Evolutionary conservation across 2,888 invertebrate species (phyloP), one percentile per base, ranked within the genome.

Genomic region (Yponomeuta evonymella): DNA sequence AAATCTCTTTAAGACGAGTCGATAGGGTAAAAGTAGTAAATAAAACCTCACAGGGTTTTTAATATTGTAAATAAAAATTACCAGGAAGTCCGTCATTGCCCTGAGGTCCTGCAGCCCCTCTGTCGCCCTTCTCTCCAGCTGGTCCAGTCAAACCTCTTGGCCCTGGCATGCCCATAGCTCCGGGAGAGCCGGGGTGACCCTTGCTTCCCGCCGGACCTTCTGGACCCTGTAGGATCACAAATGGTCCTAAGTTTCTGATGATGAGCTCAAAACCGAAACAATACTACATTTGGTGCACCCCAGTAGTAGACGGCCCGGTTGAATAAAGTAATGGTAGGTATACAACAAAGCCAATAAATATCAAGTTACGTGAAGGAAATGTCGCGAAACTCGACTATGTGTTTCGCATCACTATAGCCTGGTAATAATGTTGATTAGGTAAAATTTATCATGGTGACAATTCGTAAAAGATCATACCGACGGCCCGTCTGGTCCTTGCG

Each of bases 21-120:
- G 23, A 23, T 23, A 23, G 23, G 23, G 3, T 33, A 33, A 33
- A 33, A 33, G 33, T 33, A 33, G 33, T 33, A 33, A 33, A 33
- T 33, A 33, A 33, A 4, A 33, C 33, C 2, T 4, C 3, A 33
- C 33, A 33, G 33, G 33, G 33, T 33, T 4, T 6, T 43, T 73
- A 5, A 65, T 11, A 11, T 68, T 63, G 29, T 30, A 62, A 66
- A 30, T 8, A 29, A 36, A 70, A 65, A 70, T 70, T 79, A 90
- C 96, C 97, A 78, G 94, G 87, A 36, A 95, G 95, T 71, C 97
- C 97, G 86, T 96, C 96, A 15, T 95, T 95, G 9, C 97, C 97
- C 48, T 93, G 76, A 0, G 94, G 93, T 23, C 97, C 97, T 23
- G 87, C 76, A 10, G 94, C 86, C 29, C 96, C 96, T 75, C 96